Base-by-base conservation (phyloP, 2,113 vertebrate genomes). In the Pyrgilauda ruficollis region DNA sequence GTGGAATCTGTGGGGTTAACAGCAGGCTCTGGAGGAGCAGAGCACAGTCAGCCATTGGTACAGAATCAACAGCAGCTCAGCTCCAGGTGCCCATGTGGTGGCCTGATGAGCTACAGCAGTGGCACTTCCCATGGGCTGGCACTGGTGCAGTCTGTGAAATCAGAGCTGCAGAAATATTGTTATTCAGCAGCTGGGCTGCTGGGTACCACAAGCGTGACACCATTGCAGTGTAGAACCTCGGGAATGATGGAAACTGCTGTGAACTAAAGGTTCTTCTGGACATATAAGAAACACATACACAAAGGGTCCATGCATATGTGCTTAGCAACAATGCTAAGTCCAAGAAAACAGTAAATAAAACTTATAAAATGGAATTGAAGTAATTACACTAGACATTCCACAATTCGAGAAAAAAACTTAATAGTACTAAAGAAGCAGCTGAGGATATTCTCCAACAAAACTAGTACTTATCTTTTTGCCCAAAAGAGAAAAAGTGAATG, bases 1-100 rank as follows among this genome's bases (percentile, higher is more conserved):
- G 93, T 96, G 96, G 53, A 74, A 63, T 89, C 69, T 74, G 95
- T 92, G 23, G 7, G 10, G 26, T 35, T 35, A 58, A 15, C 12
- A 59, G 33, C 23, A 50, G 66, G 35, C 35, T 63, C 61, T 81
- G 77, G 26, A 44, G 33, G 33, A 72, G 27, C 66, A 82, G 24
- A 72, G n/a, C 66, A 79, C 35, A 18, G 37, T 5, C 21, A 82
- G 8, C 15, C 30, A 37, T 0, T 1, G 7, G 16, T 10, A 13
- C 13, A 44, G 31, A 20, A 55, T 15, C 22, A 81, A 6, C 15
- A 67, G 31, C 31, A 89, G 23, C 28, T 87, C 77, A 82, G 66
- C 49, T 64, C 47, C 74, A 67, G 69, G 11, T 19, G 12, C 17
- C 63, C 12, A 3, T 26, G 31, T 1, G 0, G 16, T 55, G 22